Evolutionary conservation across 2,888 invertebrate genomes (phyloP), one percentile per base, ranked within the genome.

Genomic region (Diaprepes abbreviatus): DNA sequence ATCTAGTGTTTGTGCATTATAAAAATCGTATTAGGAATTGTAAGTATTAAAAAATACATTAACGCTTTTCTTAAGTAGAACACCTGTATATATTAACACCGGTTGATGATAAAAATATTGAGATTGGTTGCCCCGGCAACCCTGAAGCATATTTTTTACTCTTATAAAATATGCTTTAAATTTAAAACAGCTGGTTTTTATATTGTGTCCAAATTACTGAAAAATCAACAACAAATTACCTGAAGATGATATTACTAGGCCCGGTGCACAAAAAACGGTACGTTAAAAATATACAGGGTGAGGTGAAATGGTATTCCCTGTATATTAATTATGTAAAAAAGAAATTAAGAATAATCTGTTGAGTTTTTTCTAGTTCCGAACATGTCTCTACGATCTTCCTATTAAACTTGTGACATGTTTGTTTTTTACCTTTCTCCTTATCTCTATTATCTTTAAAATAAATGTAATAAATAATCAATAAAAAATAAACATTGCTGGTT

Each of bases 401-500:
- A 62, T 55, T 38, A 55, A 45, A 62, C 33, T 54, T 66, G 60
- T 19, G 66, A 67, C 71, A 59, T 65, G 60, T 72, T 59, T 60
- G 57, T 70, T 66, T 71, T 71, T 72, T 69, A 62, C 62, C 72
- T 63, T 35, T 66, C 38, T 62, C 52, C 60, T 45, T 60, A 45
- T 68, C 63, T 72, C 59, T 45, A 63, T 67, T 63, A 59, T 62
- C 50, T 67, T 59, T 64, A 52, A 54, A 60, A 50, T 71, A 57
- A 52, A 58, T 71, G 63, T 71, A 71, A 66, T 67, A 54, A 71
- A 52, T 66, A 62, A 66, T 66, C 62, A 21, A 69, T 72, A 60
- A 57, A 48, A 50, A 72, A 72, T 72, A 69, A 69, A 72, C 72
- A 66, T 69, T 72, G 72, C 69, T 72, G 72, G 72, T 72, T 72